Base-by-base conservation (phyloP, 1,140 invertebrate genomes). In the Brachionus sp. region DNA sequence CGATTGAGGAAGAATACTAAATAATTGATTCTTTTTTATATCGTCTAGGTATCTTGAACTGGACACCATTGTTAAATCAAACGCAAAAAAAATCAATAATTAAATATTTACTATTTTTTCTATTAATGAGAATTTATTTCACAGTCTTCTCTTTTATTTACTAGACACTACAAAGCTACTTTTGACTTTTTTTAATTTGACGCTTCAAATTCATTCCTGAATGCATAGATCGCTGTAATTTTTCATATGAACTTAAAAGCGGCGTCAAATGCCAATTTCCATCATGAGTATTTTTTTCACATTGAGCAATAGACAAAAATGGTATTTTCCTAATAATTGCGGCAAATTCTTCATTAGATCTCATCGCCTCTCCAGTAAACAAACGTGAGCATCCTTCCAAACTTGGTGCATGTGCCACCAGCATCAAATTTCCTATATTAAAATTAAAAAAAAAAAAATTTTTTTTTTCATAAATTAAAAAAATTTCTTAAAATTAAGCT, bases 231-330 rank as follows among this genome's bases (percentile, higher is more conserved):
- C n/a, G n/a, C 12, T 75, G 70, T 10, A 37, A 70, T 29, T 75
- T 75, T 75, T 75, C 39, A 44, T 46, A 75, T 10, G 70, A 44
- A 23, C 39, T 75, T 12, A 75, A 33, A 25, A 75, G 33, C 3
- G 70, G 70, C 25, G 42, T 75, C 33, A 75, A 25, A 12, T 39
- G 37, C 70, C 70, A 75, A 25, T 25, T 44, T 5, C 70, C 70
- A 46, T 16, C 44, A 46, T 25, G 19, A n/a, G 19, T 42, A 62
- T 80, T 53, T 66, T 66, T 80, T 66, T 80, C 77, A 66, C 77
- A 80, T 23, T 80, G 77, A 64, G 77, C 77, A n/a, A 80, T 80
- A 10, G 77, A 80, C 5, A 80, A 62, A 80, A 80, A 80, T 53
- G 77, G 77, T 39, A 80, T 66, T 35, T 42, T 39, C 1, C 77